These are phyloP conservation scores for Micromesistius poutassou DNA, from an alignment of 2,797 vertebrate genomes.

Conservation along the genomic window DNA sequence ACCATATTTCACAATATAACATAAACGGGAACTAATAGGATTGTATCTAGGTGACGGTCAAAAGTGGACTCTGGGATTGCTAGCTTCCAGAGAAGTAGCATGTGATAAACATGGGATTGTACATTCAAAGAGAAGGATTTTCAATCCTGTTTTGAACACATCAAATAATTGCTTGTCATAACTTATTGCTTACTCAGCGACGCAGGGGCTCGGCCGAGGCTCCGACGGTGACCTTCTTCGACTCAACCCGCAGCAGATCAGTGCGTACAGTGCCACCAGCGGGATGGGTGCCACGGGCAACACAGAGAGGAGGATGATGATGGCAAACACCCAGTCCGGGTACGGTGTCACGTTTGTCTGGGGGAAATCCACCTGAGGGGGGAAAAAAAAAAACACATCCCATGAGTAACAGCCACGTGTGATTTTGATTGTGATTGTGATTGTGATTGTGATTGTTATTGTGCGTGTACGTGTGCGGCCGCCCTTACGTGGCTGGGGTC, in stretches of 20 bases:
- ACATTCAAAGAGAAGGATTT: too few species aligned
- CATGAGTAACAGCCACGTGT: background rate
- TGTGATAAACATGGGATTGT: too few species aligned
- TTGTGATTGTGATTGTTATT: too few species aligned
- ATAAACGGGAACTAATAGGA: too few species aligned
- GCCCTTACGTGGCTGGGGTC: conserved; percentile 79
- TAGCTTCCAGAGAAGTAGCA: too few species aligned
- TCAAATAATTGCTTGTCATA: too few species aligned
- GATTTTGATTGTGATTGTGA: background rate
- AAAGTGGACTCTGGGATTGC: too few species aligned
- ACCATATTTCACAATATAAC: too few species aligned
- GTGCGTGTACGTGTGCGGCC: background rate
- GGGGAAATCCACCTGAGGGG: conserved; percentile 70
- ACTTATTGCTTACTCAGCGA: background rate
- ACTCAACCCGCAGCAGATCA: conserved; percentile 5
- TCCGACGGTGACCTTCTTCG: background rate
- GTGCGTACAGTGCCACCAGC: conserved; percentile 46
- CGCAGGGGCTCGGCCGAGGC: background rate
- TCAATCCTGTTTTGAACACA: too few species aligned
- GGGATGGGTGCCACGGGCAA: conserved; percentile 68
- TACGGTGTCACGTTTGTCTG: conserved; percentile 63
- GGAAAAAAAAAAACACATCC: background rate
- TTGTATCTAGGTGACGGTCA: too few species aligned
- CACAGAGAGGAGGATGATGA: conserved; percentile 61
- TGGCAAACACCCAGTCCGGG: conserved; percentile 67